phyloP scores from a whole-genome alignment of 2,888 invertebrate genomes.

The Tipula helvola region DNA sequence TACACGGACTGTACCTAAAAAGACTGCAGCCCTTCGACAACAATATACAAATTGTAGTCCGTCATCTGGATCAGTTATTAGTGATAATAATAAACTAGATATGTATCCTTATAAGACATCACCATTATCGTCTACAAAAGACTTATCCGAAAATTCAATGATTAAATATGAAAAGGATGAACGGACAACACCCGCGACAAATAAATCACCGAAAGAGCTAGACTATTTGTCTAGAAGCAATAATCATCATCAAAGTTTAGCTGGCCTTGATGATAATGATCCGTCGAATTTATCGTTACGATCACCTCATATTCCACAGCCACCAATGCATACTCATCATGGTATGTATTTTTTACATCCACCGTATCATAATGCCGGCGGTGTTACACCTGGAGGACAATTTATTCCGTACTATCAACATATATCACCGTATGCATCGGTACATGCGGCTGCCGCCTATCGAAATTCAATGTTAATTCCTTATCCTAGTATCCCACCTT shows the following conservation, averaged over 20 bases:
- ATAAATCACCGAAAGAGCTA: neutral
- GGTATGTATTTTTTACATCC: slow-evolving; percentile 19
- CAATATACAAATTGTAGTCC: neutral
- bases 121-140: neutral
- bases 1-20: slow-evolving; percentile 35
- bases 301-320: neutral
- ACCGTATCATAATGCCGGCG: slow-evolving; percentile 29
- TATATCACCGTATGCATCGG: slow-evolving; percentile 26
- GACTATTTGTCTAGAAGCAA: neutral
- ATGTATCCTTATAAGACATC: neutral
- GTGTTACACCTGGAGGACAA: slow-evolving; percentile 25
- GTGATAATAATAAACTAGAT: neutral
- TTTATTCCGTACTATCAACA: slow-evolving; percentile 10
- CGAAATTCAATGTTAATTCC: slow-evolving; percentile 41
- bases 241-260: neutral
- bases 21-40: slow-evolving; percentile 31
- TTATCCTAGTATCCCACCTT: slow-evolving; percentile 27
- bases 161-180: neutral
- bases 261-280: slow-evolving; percentile 7
- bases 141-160: neutral
- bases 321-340: neutral
- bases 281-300: slow-evolving; percentile 5
- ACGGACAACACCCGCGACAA: neutral
- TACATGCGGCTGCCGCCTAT: slow-evolving; percentile 33
- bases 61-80: neutral